Conservation (phyloP, 2,113 vertebrate genomes). For the Perognathus longimembris region DNA sequence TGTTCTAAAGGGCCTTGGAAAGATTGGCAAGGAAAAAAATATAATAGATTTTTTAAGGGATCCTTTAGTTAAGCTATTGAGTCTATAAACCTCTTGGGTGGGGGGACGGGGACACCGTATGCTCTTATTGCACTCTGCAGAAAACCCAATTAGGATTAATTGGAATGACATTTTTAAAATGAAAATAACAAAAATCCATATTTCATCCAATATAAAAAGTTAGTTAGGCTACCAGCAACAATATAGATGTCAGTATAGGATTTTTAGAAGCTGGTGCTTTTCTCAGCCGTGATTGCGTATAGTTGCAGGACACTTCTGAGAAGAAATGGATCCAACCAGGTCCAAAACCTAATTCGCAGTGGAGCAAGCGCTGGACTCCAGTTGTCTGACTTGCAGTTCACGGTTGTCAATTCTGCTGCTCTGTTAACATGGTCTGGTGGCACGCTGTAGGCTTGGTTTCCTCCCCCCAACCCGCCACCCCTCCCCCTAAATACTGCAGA, state of each 20-base stretch:
- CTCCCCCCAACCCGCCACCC: background rate
- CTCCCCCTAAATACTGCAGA: background rate
- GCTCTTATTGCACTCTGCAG: background rate
- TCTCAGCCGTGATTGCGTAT: background rate
- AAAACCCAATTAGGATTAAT: conserved; percentile 17
- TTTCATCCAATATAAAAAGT: conserved; percentile 38
- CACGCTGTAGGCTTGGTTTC: background rate
- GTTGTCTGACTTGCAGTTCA: conserved; percentile 46
- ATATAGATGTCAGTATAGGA: background rate
- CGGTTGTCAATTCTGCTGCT: background rate
- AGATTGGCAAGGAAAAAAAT: background rate
- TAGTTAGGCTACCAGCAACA: conserved; percentile 37
- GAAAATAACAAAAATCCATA: background rate
- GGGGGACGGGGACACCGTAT: background rate
- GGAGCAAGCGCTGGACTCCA: background rate
- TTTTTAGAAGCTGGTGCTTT: conserved; percentile 47
- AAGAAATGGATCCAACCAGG: background rate
- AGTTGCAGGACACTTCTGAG: conserved; percentile 43
- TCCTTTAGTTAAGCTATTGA: conserved; percentile 15
- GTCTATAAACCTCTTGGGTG: conserved; percentile 16
- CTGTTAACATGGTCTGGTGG: background rate
- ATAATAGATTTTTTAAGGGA: background rate
- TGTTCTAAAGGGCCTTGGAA: conserved; percentile 45
- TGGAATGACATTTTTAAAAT: conserved; percentile 12
- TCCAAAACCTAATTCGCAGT: conserved; percentile 45